phyloP scores from a whole-genome alignment of 2,797 vertebrate species.

The Acipenser transmontanus region DNA sequence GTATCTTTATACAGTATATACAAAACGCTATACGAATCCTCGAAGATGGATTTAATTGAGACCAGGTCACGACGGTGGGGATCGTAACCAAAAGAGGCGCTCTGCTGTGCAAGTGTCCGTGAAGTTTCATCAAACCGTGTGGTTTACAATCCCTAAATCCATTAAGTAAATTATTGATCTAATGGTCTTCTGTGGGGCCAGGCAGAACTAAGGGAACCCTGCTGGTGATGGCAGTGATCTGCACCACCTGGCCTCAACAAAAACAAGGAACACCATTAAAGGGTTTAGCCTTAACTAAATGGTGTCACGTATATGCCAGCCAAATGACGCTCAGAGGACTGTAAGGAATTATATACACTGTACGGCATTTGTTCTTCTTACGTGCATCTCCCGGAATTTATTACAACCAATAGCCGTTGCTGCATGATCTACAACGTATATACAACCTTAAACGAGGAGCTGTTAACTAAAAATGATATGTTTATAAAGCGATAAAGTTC shows the following conservation, averaged over 20 bases:
- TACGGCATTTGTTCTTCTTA: too few species aligned
- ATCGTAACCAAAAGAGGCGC: neutral
- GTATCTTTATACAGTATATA: too few species aligned
- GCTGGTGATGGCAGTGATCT: conserved; percentile 33
- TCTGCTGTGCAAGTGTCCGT: neutral
- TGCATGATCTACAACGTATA: too few species aligned
- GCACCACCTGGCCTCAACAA: conserved; percentile 40
- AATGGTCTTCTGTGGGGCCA: conserved; percentile 42
- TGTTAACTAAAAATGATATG: too few species aligned
- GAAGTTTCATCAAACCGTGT: neutral
- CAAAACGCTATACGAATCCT: too few species aligned
- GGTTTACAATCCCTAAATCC: conserved; percentile 23
- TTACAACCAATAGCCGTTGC: too few species aligned
- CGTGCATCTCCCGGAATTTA: too few species aligned
- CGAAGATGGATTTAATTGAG: too few species aligned
- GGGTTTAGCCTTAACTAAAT: conserved; percentile 51
- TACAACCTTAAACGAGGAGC: too few species aligned
- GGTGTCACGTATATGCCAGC: conserved; percentile 37
- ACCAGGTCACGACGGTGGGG: too few species aligned
- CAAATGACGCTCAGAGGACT: conserved; percentile 20
- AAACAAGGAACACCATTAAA: conserved; percentile 35
- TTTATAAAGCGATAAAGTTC: too few species aligned
- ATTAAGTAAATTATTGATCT: conserved; percentile 49
- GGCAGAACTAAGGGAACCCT: conserved; percentile 33
- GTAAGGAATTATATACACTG: neutral